phyloP scores from a whole-genome alignment of 2,797 vertebrate species.

The Falco peregrinus region DNA sequence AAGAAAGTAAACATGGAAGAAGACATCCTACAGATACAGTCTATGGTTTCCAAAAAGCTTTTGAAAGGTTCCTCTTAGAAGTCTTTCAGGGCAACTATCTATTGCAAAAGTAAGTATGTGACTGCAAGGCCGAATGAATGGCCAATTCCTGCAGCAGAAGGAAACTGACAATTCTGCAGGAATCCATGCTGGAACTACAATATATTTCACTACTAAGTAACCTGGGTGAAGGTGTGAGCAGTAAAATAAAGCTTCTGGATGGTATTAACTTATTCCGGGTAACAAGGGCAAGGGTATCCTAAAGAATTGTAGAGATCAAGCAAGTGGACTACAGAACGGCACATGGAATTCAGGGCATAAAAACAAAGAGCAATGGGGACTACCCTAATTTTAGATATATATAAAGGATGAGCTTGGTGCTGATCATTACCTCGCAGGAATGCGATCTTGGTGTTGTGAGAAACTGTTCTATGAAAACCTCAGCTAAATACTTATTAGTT shows the following conservation, averaged over 20 bases:
- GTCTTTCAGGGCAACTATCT: background rate
- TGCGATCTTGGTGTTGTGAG: background rate
- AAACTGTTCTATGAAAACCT: background rate
- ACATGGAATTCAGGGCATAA: background rate
- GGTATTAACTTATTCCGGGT: background rate
- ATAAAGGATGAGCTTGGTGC: background rate
- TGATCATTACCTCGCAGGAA: background rate
- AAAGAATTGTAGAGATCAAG: background rate
- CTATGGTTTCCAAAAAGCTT: background rate
- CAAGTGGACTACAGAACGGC: background rate
- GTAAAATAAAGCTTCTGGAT: background rate
- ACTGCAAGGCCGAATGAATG: background rate
- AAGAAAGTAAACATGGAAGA: background rate
- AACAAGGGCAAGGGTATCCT: background rate
- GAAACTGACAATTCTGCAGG: background rate
- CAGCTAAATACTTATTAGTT: background rate
- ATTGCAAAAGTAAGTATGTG: background rate
- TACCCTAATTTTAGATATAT: background rate
- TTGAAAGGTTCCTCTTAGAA: background rate
- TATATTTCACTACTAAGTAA: background rate
- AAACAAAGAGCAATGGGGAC: fast-evolving
- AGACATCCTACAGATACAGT: background rate
- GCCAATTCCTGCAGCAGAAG: background rate
- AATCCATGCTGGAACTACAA: background rate
- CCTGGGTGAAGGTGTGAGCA: background rate